phyloP scores from a whole-genome alignment of 2,888 invertebrate species.

The Dolomedes plantarius region DNA sequence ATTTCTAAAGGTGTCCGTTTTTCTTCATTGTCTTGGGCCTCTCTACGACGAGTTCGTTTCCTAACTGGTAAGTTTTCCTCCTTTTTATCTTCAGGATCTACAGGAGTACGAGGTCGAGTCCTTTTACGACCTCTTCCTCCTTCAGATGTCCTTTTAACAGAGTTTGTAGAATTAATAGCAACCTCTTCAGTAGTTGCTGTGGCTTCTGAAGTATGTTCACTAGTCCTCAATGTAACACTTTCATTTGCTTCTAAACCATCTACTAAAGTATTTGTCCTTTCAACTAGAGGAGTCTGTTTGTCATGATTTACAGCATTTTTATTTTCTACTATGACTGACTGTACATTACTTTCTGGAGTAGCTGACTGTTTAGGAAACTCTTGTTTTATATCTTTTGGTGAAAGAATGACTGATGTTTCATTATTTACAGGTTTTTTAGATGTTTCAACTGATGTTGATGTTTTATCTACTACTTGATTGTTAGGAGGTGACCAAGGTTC shows the following conservation, averaged over 20 bases:
- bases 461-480: not conserved
- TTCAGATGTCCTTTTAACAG: constrained; percentile 53
- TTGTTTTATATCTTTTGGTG: constrained; percentile 15
- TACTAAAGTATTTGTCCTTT: constrained; percentile 47
- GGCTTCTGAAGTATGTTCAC: constrained; percentile 39
- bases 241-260: constrained; percentile 28
- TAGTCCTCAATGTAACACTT: constrained; percentile 29
- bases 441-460: not conserved
- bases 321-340: constrained; percentile 39
- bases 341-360: constrained; percentile 20
- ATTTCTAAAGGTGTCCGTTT: constrained; percentile 46
- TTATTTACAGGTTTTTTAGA: not conserved
- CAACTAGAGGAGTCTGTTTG: constrained; percentile 35
- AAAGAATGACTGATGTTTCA: not conserved
- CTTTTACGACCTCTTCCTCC: constrained; percentile 59
- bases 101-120: constrained; percentile 58
- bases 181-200: constrained; percentile 9
- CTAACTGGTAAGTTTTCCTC: constrained; percentile 53
- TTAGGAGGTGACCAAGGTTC: constrained; percentile 8
- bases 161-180: constrained; percentile 17
- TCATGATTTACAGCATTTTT: constrained; percentile 53
- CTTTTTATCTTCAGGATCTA: constrained; percentile 35
- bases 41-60: constrained; percentile 53
- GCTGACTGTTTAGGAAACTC: not conserved
- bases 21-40: constrained; percentile 27